Evolutionary conservation across 2,888 invertebrate species (phyloP).

Genomic region (Andrena praecox): DNA sequence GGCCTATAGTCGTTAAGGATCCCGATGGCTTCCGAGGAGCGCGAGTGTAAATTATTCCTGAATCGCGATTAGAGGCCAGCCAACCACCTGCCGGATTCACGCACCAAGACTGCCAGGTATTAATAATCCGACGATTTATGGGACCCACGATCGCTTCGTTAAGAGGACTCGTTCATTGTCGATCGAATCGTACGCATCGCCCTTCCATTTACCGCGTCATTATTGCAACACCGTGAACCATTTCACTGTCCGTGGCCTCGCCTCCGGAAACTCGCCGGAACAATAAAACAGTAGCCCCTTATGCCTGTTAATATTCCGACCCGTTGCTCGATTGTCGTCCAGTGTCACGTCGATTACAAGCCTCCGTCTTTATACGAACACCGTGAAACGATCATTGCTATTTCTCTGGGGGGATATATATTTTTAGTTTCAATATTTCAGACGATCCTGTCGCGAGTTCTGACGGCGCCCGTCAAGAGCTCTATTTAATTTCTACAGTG

Average conservation of each 20-base stretch:
- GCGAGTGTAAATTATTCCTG: constrained; percentile 73
- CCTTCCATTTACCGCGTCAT: constrained; percentile 32
- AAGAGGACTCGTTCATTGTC: constrained; percentile 66
- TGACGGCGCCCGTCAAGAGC: too few species aligned
- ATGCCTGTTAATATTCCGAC: not conserved
- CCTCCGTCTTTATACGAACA: not conserved
- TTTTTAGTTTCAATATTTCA: too few species aligned
- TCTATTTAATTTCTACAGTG: too few species aligned
- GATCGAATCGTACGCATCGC: constrained; percentile 52
- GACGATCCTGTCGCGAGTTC: too few species aligned
- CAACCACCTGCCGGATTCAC: constrained; percentile 76
- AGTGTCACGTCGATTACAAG: not conserved
- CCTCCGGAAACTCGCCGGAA: not conserved
- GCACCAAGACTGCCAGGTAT: constrained; percentile 72
- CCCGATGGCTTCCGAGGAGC: constrained; percentile 64
- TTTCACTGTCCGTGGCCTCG: not conserved
- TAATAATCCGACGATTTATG: constrained; percentile 75
- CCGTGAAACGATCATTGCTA: constrained; percentile 11
- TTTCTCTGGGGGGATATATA: not conserved
- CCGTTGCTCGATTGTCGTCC: constrained; percentile 1
- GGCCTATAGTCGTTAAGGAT: constrained; percentile 66
- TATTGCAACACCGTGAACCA: constrained; percentile 39
- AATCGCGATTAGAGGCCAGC: constrained; percentile 73
- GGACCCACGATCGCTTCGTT: constrained; percentile 69
- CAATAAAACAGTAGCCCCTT: not conserved